Evolutionary conservation across 2,888 invertebrate genomes (phyloP).

Genomic region (Phorcus lineatus): DNA sequence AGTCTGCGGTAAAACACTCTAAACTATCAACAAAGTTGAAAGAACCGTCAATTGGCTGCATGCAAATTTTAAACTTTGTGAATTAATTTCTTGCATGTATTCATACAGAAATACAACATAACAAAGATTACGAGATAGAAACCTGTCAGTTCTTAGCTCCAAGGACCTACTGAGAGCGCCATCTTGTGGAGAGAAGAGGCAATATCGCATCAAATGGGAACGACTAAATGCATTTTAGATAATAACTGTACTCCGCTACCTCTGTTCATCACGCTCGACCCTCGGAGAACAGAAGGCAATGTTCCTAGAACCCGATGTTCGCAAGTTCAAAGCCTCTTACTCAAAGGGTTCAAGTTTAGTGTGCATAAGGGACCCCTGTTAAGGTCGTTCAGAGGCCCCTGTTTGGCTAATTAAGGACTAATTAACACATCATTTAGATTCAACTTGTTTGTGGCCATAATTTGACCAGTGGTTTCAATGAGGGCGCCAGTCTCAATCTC

Average conservation of each 20-base stretch:
- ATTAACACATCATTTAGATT: slow-evolving; percentile 12
- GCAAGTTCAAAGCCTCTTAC: slow-evolving; percentile 6
- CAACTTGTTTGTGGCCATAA: slow-evolving; percentile 3
- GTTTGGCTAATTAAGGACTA: slow-evolving; percentile 14
- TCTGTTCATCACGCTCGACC: background rate
- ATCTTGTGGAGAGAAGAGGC: background rate
- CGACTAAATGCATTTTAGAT: background rate
- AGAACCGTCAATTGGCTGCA: background rate
- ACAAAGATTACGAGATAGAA: background rate
- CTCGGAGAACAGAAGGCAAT: no score
- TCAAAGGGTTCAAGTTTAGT: slow-evolving; percentile 14
- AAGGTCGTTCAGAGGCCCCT: background rate
- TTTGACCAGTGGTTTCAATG: background rate
- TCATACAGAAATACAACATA: background rate
- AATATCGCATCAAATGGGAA: no score
- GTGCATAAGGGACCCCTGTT: slow-evolving; percentile 6
- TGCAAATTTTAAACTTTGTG: background rate
- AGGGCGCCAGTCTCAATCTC: background rate
- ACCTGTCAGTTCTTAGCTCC: background rate
- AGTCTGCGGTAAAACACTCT: background rate
- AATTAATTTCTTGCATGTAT: background rate
- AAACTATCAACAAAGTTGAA: background rate
- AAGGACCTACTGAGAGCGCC: background rate
- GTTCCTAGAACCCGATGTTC: no score
- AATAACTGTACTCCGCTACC: background rate